Evolutionary conservation across 2,113 vertebrate genomes (phyloP), one percentile per base, ranked within the genome.

Genomic region (Pituophis catenifer): DNA sequence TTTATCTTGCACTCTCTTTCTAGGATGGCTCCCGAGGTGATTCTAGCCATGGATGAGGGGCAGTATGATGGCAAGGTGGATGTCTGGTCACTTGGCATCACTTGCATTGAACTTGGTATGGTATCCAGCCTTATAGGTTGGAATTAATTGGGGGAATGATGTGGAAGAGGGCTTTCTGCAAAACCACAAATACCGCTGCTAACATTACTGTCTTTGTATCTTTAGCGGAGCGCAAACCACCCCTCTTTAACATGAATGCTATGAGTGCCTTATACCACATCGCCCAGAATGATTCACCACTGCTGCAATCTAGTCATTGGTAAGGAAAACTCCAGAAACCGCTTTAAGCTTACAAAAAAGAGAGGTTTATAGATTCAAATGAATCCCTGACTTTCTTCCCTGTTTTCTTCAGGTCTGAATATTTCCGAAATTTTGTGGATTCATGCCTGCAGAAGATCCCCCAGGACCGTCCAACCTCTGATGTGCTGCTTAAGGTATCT

Each of bases 221-320:
- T 93, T 0, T 91, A 99, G 99, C 99, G 96, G 99, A 99, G 97
- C 98, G 99, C 97, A 99, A 99, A 96, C 99, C 99, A 92, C 99
- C 99, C 52, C 98, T 99, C 94, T 99, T 99, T 96, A 99, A 99
- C 97, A 99, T 99, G 99, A 99, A 99, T 97, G 99, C 99, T 93
- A 99, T 99, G 99, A 99, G 98, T 98, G 99, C 99, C 98, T 98
- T 99, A 98, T 99, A 99, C 97, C 99, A 99, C 98, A 99, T 99
- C 96, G 99, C 99, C 96, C 99, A 99, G 98, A 99, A 99, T 15
- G 98, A 99, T 96, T 99, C 99, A 96, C 99, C 99, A 1, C 97
- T 98, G 94, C 97, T 99, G 95, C 99, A 99, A 97, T 99, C 98
- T 92, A 98, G 98, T 97, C 98, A 99, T 97, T 99, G 99, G 99